Evolutionary conservation across 2,113 vertebrate species (phyloP), one percentile per base, ranked within the genome.

Genomic region (Clarias batrachus): DNA sequence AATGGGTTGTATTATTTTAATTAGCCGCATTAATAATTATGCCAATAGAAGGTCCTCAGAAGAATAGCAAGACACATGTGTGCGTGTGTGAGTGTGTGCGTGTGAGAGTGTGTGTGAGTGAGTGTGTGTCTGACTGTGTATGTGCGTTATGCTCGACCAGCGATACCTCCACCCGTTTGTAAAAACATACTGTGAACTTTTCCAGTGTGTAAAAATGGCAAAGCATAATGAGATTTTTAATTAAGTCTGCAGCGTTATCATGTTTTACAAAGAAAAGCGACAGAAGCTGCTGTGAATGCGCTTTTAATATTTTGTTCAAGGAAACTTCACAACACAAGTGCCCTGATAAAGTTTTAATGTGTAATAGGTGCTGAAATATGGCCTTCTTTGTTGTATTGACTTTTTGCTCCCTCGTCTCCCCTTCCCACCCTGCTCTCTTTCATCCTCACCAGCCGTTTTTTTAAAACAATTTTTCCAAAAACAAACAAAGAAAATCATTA

Each of bases 301-400:
- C 85, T 81, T 85, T 86, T 93, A 95, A 95, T 94, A 91, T 94
- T 94, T 94, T 94, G 93, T 94, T 94, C 93, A 88, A 92, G 92
- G 92, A 74, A 93, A 94, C 86, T 93, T 94, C 94, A 88, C 87
- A 80, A 87, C 78, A 54, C 87, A 86, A 88, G 90, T 84, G 85
- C 80, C 73, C 87, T 90, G 91, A 94, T 93, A 91, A 93, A 93
- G 90, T 93, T 95, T 94, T 93, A 93, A 94, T 94, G 90, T 78
- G 70, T 81, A 89, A 90, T 87, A 70, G 77, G 86, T 84, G 86
- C 77, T 90, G 88, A 88, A 91, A 87, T 86, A 91, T 86, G 80
- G 82, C 81, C 83, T 90, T 88, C 88, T 87, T 89, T 89, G 76
- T 81, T 74, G 83, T 73, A 82, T 82, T 79, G 82, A 89, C 89